Conservation (phyloP, 2,888 invertebrate genomes). For the Synergus gifuensis region DNA sequence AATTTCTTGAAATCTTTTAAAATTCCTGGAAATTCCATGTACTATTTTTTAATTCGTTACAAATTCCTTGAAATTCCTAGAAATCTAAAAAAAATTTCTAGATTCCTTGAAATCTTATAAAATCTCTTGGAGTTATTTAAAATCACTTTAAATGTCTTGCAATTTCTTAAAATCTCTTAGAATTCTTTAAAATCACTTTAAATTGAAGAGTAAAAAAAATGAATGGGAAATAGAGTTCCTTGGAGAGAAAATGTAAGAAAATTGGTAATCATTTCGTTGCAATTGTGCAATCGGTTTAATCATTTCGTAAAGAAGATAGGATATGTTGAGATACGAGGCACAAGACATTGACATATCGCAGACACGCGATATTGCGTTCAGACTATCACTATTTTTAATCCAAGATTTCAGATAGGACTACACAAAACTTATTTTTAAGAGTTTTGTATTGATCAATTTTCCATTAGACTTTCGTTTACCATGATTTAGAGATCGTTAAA, state of each 20-base stretch:
- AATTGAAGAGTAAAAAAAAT: neutral
- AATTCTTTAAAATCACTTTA: too few relatives aligned
- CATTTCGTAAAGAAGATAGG: neutral
- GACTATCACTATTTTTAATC: constrained; percentile 27
- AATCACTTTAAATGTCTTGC: too few relatives aligned
- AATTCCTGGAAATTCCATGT: too few relatives aligned
- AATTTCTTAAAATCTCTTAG: neutral
- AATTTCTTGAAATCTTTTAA: too few relatives aligned
- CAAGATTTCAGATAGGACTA: neutral
- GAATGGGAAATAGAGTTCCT: neutral
- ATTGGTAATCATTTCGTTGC: constrained; percentile 11
- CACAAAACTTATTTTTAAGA: constrained; percentile 10
- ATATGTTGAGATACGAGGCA: constrained; percentile 9
- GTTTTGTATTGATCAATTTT: neutral
- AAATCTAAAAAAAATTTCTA: too few relatives aligned
- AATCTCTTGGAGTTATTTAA: too few relatives aligned
- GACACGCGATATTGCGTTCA: constrained; percentile 36
- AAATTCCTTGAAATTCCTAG: too few relatives aligned
- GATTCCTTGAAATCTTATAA: too few relatives aligned
- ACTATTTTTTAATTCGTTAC: too few relatives aligned
- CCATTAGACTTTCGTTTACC: neutral
- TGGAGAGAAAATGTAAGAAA: neutral
- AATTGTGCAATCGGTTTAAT: constrained; percentile 2
- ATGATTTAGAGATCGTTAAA: too few relatives aligned
- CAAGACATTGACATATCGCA: constrained; percentile 25